Conservation (phyloP, 2,888 invertebrate genomes). For the Subacronicta megacephala region DNA sequence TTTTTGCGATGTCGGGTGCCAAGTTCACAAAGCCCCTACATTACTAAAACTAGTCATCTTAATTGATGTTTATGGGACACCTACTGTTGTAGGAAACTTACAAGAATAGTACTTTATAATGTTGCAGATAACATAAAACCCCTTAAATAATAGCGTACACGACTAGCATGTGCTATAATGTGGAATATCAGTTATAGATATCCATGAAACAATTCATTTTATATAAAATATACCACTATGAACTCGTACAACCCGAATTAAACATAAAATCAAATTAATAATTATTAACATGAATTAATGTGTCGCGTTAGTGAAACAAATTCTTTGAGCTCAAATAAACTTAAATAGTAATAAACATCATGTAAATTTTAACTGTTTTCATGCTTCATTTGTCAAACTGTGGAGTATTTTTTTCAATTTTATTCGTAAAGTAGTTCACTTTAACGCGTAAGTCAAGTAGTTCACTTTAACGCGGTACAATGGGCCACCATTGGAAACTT, state of each 20-base stretch:
- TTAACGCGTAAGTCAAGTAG: too few species aligned
- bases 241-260: conserved; percentile 26
- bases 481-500: too few species aligned
- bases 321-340: too few species aligned
- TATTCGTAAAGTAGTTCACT: too few species aligned
- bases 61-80: conserved; percentile 50
- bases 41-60: conserved; percentile 43
- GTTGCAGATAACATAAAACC: conserved; percentile 60
- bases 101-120: conserved; percentile 53
- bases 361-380: too few species aligned
- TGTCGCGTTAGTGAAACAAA: conserved; percentile 1
- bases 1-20: too few species aligned
- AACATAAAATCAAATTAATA: conserved; percentile 19
- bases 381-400: too few species aligned
- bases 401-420: too few species aligned
- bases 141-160: conserved; percentile 69
- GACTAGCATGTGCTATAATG: conserved; percentile 81
- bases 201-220: conserved; percentile 6
- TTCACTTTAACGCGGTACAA: too few species aligned
- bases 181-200: conserved; percentile 41
- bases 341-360: too few species aligned
- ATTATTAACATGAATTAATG: conserved; percentile 5
- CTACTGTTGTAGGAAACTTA: conserved; percentile 54
- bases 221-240: conserved; percentile 24
- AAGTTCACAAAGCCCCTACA: conserved; percentile 68